phyloP scores from a whole-genome alignment of 1,140 invertebrate genomes.

The Zeugodacus cucurbitae region DNA sequence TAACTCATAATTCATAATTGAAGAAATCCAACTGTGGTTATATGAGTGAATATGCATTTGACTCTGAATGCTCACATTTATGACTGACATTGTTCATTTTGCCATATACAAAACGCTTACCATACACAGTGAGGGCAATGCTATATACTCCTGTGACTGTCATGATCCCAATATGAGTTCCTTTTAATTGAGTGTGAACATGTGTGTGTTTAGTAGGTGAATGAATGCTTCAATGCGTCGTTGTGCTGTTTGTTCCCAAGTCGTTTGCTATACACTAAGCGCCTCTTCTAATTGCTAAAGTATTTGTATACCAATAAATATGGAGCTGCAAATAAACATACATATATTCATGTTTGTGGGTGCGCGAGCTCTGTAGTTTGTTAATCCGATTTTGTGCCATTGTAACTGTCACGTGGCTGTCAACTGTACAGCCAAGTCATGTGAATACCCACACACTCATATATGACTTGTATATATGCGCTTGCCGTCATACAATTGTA shows the following conservation, averaged over 20 bases:
- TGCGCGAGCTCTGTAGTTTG: background rate
- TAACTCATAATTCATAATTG: too few species aligned
- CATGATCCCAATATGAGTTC: background rate
- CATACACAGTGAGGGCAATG: too few species aligned
- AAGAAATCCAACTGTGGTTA: too few species aligned
- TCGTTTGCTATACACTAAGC: background rate
- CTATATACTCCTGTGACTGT: background rate
- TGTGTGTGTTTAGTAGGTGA: background rate
- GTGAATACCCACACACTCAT: background rate
- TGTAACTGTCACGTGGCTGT: conserved; percentile 13
- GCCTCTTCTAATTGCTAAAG: background rate
- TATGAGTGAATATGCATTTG: background rate
- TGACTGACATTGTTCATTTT: background rate
- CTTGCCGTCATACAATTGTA: background rate
- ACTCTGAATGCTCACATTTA: background rate
- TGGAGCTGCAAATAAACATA: background rate
- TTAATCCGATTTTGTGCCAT: conserved; percentile 24
- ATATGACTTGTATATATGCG: background rate
- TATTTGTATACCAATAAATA: conserved; percentile 20
- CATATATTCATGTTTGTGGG: background rate
- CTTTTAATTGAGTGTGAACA: background rate
- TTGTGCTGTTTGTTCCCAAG: background rate
- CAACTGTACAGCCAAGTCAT: background rate
- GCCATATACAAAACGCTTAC: background rate
- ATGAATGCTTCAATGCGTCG: background rate